These are phyloP conservation scores for Hylaea fasciaria DNA, from an alignment of 2,888 invertebrate genomes.

Conservation along the genomic window DNA sequence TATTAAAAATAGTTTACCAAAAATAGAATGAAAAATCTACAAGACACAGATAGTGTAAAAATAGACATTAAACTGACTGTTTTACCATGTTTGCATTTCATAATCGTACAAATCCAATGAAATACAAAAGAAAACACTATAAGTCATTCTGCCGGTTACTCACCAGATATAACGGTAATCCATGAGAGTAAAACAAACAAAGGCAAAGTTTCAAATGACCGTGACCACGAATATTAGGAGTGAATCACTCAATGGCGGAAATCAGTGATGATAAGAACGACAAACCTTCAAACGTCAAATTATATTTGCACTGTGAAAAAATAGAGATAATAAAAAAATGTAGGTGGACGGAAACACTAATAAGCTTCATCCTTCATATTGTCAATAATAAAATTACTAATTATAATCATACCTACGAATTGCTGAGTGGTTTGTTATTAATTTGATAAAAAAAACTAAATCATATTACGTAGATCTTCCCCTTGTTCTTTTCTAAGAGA, in stretches of 20 bases:
- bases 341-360: not conserved
- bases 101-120: not conserved
- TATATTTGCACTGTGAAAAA: not conserved
- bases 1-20: too few species aligned
- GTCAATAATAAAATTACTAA: too few species aligned
- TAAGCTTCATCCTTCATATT: too few species aligned
- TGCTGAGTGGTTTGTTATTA: too few species aligned
- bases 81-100: not conserved
- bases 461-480: too few species aligned
- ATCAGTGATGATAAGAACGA: constrained; percentile 24
- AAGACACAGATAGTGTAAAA: too few species aligned
- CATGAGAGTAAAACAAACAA: constrained; percentile 33
- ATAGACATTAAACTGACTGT: not conserved
- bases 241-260: constrained; percentile 40
- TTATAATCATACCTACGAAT: too few species aligned
- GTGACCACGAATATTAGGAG: constrained; percentile 32
- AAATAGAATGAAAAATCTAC: too few species aligned
- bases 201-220: constrained; percentile 25
- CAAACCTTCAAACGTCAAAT: constrained; percentile 12
- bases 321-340: not conserved
- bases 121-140: constrained; percentile 4
- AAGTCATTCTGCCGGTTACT: constrained; percentile 20
- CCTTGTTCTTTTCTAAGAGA: too few species aligned
- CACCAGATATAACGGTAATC: constrained; percentile 18
- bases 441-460: too few species aligned